Evolutionary conservation across 2,888 invertebrate genomes (phyloP).

Genomic region (Hartigia nigra): DNA sequence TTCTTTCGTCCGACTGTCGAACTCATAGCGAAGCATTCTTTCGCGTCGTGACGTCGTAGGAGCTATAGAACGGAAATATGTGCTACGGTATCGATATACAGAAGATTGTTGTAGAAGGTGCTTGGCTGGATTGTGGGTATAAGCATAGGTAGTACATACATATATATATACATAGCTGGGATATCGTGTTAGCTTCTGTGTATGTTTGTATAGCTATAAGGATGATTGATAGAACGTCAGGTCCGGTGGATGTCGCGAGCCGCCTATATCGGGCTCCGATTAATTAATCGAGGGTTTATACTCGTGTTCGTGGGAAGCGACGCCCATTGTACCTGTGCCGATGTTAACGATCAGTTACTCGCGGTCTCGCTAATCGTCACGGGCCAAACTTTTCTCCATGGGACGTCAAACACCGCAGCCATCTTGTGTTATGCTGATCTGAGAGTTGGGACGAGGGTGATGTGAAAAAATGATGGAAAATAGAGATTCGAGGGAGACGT

Average conservation of each 20-base stretch:
- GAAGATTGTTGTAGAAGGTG: not conserved
- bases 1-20: not conserved
- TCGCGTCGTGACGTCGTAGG: not conserved
- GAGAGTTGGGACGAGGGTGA: not conserved
- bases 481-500: not conserved
- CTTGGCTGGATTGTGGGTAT: not conserved
- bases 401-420: not conserved
- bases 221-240: not conserved
- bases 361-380: not conserved
- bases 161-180: not conserved
- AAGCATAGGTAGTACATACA: not conserved
- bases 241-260: not conserved
- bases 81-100: not conserved
- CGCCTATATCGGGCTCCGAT: not conserved
- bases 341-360: not conserved
- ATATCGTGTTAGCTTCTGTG: not conserved
- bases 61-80: not conserved
- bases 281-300: not conserved
- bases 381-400: not conserved
- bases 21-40: not conserved
- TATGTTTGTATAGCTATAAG: not conserved
- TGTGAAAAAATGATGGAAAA: not conserved
- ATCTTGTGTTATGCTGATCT: not conserved
- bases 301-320: not conserved
- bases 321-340: not conserved